Conservation (phyloP, 2,888 invertebrate species). For the Tenthredo distinguenda region DNA sequence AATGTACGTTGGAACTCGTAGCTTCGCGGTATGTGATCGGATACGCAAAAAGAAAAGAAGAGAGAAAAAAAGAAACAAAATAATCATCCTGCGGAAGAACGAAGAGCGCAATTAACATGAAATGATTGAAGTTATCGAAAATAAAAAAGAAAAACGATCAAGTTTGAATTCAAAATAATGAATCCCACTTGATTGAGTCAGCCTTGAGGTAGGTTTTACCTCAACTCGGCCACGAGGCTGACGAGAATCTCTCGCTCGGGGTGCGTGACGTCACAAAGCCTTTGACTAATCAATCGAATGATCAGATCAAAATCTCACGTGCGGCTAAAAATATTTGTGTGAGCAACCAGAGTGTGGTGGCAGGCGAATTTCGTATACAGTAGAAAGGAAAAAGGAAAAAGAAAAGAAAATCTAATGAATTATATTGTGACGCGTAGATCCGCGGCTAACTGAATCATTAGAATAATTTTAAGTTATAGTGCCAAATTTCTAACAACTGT, state of each 20-base stretch:
- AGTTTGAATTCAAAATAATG: conserved; percentile 8
- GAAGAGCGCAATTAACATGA: not conserved
- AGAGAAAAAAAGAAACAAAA: not conserved
- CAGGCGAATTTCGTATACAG: conserved; percentile 11
- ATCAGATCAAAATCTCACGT: conserved; percentile 71
- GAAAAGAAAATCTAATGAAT: not conserved
- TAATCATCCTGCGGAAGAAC: not conserved
- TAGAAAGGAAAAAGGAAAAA: not conserved
- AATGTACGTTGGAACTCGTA: conserved; percentile 39
- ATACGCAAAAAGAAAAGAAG: not conserved
- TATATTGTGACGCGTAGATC: not conserved
- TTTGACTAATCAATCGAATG: conserved; percentile 74
- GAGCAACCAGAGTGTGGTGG: not conserved
- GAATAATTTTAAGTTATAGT: not conserved
- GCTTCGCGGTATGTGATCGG: not conserved
- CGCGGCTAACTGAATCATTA: not conserved
- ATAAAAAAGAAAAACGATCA: not conserved
- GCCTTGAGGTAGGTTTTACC: conserved; percentile 38
- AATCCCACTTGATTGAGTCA: conserved; percentile 18
- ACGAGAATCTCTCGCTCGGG: conserved; percentile 34
- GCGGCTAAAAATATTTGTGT: conserved; percentile 53
- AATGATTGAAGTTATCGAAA: not conserved
- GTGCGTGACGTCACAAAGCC: conserved; percentile 67
- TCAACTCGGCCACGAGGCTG: conserved; percentile 32
- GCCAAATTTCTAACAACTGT: conserved; percentile 14